phyloP scores from a whole-genome alignment of 2,797 vertebrate genomes.

The Octomys mimax region DNA sequence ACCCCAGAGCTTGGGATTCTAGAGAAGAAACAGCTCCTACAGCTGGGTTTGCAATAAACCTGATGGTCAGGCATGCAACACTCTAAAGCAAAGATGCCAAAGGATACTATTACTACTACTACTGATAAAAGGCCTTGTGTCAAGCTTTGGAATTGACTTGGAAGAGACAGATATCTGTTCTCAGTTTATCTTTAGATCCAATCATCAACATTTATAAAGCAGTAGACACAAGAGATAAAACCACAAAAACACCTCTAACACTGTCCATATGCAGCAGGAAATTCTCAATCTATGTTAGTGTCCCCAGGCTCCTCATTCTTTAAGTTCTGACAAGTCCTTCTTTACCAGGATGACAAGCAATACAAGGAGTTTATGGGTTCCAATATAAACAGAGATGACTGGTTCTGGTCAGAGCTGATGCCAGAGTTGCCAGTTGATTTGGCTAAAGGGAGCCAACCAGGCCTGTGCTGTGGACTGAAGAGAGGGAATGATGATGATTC shows the following conservation, averaged over 20 bases:
- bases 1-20: background rate
- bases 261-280: constrained; percentile 8
- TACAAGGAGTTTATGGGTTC: background rate
- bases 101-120: background rate
- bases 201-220: constrained; percentile 35
- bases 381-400: constrained; percentile 27
- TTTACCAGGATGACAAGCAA: constrained; percentile 15
- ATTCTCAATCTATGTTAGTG: background rate
- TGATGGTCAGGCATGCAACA: background rate
- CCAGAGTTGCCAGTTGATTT: constrained; percentile 50
- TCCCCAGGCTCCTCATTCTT: background rate
- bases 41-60: background rate
- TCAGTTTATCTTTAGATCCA: constrained; percentile 39
- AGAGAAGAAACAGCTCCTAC: background rate
- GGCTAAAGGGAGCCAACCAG: background rate
- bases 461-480: background rate
- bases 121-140: constrained; percentile 11
- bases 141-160: background rate
- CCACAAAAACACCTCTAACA: background rate
- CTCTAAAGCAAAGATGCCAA: background rate
- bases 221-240: background rate
- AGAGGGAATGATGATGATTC: background rate
- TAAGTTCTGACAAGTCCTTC: constrained; percentile 30
- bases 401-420: constrained; percentile 43
- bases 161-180: background rate